A percentile compares a stretch with the other conserved stretches of the same genome.
Conservation (phyloP, 2,797 vertebrate genomes). For the Helicolenus hilgendorfi region DNA sequence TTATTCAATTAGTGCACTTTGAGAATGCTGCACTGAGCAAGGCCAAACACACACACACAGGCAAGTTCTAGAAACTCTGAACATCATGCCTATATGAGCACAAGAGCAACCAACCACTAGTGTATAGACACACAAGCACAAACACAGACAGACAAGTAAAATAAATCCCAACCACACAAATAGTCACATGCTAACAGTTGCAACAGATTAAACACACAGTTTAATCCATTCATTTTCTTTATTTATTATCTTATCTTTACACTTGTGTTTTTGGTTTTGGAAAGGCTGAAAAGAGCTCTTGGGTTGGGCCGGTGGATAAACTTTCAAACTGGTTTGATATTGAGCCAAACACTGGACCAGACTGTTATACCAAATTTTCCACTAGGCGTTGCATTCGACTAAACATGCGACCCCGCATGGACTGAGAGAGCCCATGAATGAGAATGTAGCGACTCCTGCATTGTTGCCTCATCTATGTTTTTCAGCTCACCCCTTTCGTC, state of each 20-base stretch:
- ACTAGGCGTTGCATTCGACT: too few relatives aligned
- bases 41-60: slow-evolving; percentile 10
- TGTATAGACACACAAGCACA: neutral
- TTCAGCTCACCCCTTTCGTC: neutral
- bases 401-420: too few relatives aligned
- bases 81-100: neutral
- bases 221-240: neutral
- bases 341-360: too few relatives aligned
- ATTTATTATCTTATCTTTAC: neutral
- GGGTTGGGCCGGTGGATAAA: too few relatives aligned
- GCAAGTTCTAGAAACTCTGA: neutral
- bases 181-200: neutral
- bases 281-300: neutral
- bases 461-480: neutral
- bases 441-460: neutral
- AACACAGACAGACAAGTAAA: neutral
- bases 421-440: neutral
- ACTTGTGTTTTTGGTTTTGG: neutral
- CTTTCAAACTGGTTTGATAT: too few relatives aligned
- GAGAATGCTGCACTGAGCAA: slow-evolving; percentile 15
- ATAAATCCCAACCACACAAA: neutral
- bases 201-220: neutral
- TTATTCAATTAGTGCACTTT: slow-evolving; percentile 77
- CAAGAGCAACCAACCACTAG: neutral
- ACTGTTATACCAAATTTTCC: too few relatives aligned